Evolutionary conservation across 2,888 invertebrate species (phyloP).

Genomic region (Elaeidobius kamerunicus): DNA sequence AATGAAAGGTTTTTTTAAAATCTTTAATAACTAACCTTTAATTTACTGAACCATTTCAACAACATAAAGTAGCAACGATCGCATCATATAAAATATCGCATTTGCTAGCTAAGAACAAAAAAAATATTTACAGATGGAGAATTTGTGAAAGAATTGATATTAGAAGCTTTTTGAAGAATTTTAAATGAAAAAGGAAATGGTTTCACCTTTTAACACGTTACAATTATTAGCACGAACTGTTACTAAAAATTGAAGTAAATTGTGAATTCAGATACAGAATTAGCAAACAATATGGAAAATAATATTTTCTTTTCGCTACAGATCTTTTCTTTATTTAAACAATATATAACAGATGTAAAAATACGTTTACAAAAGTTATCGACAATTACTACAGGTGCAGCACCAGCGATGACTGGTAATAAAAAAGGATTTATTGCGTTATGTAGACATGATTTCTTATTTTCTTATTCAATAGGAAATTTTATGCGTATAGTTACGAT

Average conservation of each 20-base stretch:
- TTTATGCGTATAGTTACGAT: constrained; percentile 19
- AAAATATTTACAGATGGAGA: constrained; percentile 18
- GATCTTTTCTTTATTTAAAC: constrained; percentile 31
- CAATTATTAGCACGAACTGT: constrained; percentile 32
- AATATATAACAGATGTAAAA: constrained; percentile 4
- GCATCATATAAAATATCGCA: neutral
- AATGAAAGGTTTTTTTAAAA: too few species aligned
- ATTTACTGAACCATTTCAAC: neutral
- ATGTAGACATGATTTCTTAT: constrained; percentile 7
- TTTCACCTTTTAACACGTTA: constrained; percentile 35
- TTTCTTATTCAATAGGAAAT: constrained; percentile 16
- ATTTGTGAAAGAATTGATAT: constrained; percentile 35
- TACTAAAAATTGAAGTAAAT: constrained; percentile 16
- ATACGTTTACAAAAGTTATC: constrained; percentile 29
- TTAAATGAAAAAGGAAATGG: constrained; percentile 31
- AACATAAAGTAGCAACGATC: neutral
- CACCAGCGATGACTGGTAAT: constrained; percentile 30
- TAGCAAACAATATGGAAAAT: constrained; percentile 22
- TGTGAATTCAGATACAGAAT: neutral
- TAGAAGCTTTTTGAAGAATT: constrained; percentile 7
- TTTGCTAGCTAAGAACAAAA: neutral
- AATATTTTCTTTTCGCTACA: constrained; percentile 32
- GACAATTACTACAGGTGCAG: constrained; percentile 31
- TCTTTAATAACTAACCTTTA: too few species aligned
- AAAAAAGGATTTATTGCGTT: constrained; percentile 26